A percentile compares a stretch with the other conserved stretches of the same genome.
phyloP scores from a whole-genome alignment of 2,797 vertebrate genomes.

The Rhincodon typus region DNA sequence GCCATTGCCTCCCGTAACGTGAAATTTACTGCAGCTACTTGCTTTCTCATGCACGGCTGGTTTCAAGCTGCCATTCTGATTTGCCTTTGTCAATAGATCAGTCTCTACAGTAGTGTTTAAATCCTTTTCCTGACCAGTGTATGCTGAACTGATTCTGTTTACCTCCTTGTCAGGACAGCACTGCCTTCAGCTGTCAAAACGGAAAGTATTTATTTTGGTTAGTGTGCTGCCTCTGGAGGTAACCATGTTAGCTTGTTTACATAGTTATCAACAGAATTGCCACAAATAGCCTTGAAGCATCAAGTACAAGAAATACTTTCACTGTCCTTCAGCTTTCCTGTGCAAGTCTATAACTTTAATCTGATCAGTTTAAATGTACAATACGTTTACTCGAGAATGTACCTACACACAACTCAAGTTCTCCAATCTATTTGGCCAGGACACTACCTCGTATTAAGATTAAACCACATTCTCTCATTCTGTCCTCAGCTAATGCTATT shows the following conservation, averaged over 20 bases:
- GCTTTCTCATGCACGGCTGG: neutral
- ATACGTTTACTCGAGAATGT: neutral
- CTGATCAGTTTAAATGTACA: slow-evolving; percentile 15
- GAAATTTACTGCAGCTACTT: neutral
- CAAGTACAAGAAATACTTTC: neutral
- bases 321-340: neutral
- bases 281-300: neutral
- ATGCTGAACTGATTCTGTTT: neutral
- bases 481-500: neutral
- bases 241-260: neutral
- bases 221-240: neutral
- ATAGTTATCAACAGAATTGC: neutral
- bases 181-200: neutral
- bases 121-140: neutral
- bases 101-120: neutral
- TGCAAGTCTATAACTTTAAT: neutral
- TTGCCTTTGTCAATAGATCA: neutral
- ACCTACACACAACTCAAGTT: neutral
- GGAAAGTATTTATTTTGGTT: neutral
- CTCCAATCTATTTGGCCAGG: neutral
- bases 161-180: neutral
- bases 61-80: neutral
- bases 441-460: neutral
- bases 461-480: neutral
- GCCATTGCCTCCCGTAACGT: too few species aligned